phyloP scores from a whole-genome alignment of 2,888 invertebrate species.

The Acleris cristana region DNA sequence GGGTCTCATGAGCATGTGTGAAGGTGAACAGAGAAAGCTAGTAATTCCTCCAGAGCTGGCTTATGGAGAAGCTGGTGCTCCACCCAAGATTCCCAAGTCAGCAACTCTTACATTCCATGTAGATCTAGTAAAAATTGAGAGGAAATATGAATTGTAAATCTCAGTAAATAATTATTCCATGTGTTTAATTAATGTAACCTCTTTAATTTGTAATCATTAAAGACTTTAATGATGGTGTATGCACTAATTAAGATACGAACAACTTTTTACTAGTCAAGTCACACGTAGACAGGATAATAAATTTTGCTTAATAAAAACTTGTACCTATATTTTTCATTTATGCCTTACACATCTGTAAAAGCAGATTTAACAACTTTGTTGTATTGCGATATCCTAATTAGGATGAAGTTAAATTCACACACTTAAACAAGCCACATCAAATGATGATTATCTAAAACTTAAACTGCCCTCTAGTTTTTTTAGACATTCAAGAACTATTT shows the following conservation, averaged over 20 bases:
- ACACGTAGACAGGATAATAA: constrained; percentile 12
- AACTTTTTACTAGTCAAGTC: constrained; percentile 12
- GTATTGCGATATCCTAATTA: too few relatives aligned
- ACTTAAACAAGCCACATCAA: too few relatives aligned
- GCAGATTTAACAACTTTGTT: too few relatives aligned
- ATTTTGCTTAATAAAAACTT: neutral
- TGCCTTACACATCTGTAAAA: too few relatives aligned
- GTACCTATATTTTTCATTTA: neutral
- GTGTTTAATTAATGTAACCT: neutral
- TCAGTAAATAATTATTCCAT: constrained; percentile 1
- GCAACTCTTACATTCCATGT: constrained; percentile 92
- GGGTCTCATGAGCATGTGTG: constrained; percentile 94
- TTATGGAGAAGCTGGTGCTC: constrained; percentile 92
- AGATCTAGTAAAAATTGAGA: constrained; percentile 89
- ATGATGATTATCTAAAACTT: too few relatives aligned
- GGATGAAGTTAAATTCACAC: too few relatives aligned
- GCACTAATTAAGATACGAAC: constrained; percentile 13
- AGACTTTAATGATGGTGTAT: neutral
- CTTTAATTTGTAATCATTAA: constrained; percentile 7
- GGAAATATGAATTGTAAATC: constrained; percentile 82
- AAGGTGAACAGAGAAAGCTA: constrained; percentile 92
- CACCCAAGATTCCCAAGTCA: constrained; percentile 92
- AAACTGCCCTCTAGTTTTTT: too few relatives aligned
- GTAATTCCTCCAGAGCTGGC: constrained; percentile 94
- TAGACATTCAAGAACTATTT: too few relatives aligned